These are phyloP conservation scores for Pangasius macronema DNA, from an alignment of 2,797 vertebrate species.

Conservation along the genomic window DNA sequence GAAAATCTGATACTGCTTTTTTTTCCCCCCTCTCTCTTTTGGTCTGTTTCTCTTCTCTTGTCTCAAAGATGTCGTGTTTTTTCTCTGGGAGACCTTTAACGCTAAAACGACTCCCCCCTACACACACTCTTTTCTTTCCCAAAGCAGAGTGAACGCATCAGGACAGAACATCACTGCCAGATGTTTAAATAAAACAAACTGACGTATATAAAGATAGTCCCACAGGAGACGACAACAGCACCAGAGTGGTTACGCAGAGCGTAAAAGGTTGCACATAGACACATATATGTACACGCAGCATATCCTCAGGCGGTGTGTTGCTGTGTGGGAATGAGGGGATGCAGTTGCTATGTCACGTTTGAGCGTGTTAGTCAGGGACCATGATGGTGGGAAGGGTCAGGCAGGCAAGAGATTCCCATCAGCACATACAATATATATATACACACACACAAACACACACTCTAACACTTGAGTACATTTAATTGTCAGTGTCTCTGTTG, in stretches of 20 bases:
- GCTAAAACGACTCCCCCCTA: slow-evolving; percentile 39
- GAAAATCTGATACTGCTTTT: slow-evolving; percentile 50
- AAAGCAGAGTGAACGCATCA: slow-evolving; percentile 49
- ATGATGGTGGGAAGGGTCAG: slow-evolving; percentile 66
- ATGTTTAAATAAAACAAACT: slow-evolving; percentile 75
- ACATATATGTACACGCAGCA: slow-evolving; percentile 17
- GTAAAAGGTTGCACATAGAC: slow-evolving; percentile 35
- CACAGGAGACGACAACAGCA: slow-evolving; percentile 26
- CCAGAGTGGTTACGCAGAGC: slow-evolving; percentile 35
- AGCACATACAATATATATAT: slow-evolving; percentile 33
- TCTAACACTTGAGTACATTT: slow-evolving; percentile 6
- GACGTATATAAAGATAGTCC: slow-evolving; percentile 65
- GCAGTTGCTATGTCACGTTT: slow-evolving; percentile 60
- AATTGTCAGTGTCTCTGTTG: slow-evolving; percentile 13
- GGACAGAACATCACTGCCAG: slow-evolving; percentile 70
- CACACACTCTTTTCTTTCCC: slow-evolving; percentile 53
- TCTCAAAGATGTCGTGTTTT: slow-evolving; percentile 36
- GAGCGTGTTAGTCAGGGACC: slow-evolving; percentile 66
- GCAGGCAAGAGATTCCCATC: slow-evolving; percentile 75
- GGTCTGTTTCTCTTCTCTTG: slow-evolving; percentile 55
- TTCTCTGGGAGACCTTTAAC: slow-evolving; percentile 25
- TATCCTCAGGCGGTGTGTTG: slow-evolving; percentile 10
- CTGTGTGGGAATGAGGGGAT: slow-evolving; percentile 50
- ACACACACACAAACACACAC: slow-evolving; percentile 17
- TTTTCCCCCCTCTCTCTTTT: slow-evolving; percentile 56